Evolutionary conservation across 2,797 vertebrate genomes (phyloP), one percentile per base, ranked within the genome.

Genomic region (Enteromius treurensis): DNA sequence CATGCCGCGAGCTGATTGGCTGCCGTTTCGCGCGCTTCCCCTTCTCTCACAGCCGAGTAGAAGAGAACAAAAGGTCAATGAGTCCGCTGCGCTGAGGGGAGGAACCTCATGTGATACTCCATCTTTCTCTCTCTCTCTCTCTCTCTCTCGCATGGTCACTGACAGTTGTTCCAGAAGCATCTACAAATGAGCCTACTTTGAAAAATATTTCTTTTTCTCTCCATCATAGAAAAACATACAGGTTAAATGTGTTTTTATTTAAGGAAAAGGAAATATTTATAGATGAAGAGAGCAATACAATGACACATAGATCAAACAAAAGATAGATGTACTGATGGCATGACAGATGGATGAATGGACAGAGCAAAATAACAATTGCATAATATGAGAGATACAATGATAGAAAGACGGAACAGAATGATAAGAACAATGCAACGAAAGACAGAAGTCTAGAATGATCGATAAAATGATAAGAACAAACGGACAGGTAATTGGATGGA

Each of bases 11-110:
- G 17, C 45, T 21, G 68, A 90, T 88, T 90, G 87, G 88, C 84
- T 80, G 81, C 7, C 1, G 26, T 62, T 90, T 89, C 87, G 87
- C 89, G 89, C 79, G 88, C 86, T 90, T 91, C 87, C 76, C 71
- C 80, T 80, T 77, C 86, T 71, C 81, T 78, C 53, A 32, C 58
- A 81, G 81, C 58, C 40, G 82, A 76, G 86, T 45, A 80, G 23
- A 13, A 68, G 62, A 82, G 85, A 87, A 88, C 87, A 90, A 90
- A 90, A 87, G 88, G 85, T 87, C 88, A 87, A 11, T 37, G 77
- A 80, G 87, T 77, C 70, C 67, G 65, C 45, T 29, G 75, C 60
- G 55, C 74, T 83, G 40, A 81, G n/a, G 77, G 65, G 82, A 34
- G 81, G 40, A 19, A 45, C 29, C 15, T 45, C 23, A 45, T 58